Evolutionary conservation across 2,113 vertebrate species (phyloP).

Genomic region (Cheirogaleus medius): DNA sequence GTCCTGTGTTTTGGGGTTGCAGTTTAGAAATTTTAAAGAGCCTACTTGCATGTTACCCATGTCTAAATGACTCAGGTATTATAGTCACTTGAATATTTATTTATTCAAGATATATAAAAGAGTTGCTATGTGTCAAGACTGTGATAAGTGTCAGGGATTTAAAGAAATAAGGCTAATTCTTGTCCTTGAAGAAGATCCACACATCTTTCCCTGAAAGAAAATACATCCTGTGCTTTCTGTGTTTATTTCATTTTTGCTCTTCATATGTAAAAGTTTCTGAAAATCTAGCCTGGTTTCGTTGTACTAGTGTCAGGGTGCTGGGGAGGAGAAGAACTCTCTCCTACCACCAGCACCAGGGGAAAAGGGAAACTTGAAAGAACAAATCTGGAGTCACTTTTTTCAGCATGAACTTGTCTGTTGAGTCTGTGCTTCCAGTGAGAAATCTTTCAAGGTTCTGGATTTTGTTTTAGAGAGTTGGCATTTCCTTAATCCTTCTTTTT

Average conservation of each 20-base stretch:
- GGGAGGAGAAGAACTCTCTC: background rate
- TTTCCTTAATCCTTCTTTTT: background rate
- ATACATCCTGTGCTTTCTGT: background rate
- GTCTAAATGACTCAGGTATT: background rate
- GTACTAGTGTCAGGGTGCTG: background rate
- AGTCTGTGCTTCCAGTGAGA: background rate
- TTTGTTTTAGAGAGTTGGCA: slow-evolving; percentile 42
- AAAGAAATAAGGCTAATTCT: background rate
- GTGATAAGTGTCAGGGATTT: background rate
- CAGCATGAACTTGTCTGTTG: background rate
- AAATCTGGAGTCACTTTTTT: background rate
- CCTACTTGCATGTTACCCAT: background rate
- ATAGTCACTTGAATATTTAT: background rate
- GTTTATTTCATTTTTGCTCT: background rate
- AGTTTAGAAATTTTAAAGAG: background rate
- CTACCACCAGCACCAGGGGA: background rate
- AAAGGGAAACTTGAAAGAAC: background rate
- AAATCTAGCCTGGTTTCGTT: background rate
- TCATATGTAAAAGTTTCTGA: background rate
- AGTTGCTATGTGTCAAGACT: background rate
- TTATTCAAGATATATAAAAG: background rate
- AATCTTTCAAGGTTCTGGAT: background rate
- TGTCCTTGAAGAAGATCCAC: background rate
- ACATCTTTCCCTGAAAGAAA: background rate
- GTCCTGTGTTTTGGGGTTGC: background rate